Evolutionary conservation across 2,888 invertebrate genomes (phyloP).

Genomic region (Stenotaenia linearis): DNA sequence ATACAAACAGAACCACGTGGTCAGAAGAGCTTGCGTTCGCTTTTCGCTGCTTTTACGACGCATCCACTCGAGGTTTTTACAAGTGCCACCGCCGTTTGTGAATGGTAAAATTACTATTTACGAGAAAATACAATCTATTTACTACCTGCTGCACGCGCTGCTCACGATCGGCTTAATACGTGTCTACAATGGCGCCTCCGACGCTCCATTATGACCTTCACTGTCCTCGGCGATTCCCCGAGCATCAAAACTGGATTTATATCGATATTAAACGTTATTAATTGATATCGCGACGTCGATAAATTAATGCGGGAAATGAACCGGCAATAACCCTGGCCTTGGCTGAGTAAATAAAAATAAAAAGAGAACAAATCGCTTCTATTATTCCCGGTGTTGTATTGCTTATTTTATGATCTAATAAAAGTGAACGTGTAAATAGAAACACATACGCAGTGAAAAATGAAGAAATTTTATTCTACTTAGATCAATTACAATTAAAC

Average conservation of each 20-base stretch:
- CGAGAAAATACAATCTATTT: too few species aligned
- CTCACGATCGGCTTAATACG: too few species aligned
- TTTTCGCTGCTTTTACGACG: background rate
- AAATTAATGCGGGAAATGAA: background rate
- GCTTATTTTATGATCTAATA: background rate
- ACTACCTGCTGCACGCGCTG: too few species aligned
- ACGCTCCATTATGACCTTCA: background rate
- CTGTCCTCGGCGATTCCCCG: too few species aligned
- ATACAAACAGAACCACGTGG: slow-evolving; percentile 3
- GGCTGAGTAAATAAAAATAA: background rate
- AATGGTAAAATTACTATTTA: too few species aligned
- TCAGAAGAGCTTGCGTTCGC: background rate
- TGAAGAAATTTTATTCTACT: background rate
- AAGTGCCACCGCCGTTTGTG: background rate
- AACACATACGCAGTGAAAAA: background rate
- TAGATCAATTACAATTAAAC: background rate
- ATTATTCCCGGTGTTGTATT: background rate
- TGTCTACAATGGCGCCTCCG: too few species aligned
- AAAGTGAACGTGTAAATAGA: background rate
- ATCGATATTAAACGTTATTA: too few species aligned
- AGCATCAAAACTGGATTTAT: too few species aligned
- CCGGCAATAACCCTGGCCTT: background rate
- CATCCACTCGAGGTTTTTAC: background rate
- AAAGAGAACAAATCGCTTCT: too few species aligned
- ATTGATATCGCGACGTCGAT: background rate